Conservation (phyloP, 2,113 vertebrate genomes). For the Halichoeres trimaculatus region DNA sequence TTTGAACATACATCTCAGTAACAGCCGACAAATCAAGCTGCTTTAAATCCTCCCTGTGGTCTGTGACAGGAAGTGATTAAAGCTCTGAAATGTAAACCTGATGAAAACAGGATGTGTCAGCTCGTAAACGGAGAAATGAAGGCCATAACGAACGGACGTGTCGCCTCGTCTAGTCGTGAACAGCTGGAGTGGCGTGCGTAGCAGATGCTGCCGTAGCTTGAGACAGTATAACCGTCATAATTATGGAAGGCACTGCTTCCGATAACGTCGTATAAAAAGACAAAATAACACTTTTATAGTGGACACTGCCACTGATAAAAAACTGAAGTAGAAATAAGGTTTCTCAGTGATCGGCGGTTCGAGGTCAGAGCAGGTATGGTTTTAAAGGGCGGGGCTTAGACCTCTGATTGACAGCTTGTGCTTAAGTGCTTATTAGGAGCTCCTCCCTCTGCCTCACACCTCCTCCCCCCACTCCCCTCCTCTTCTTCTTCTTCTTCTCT, state of each 20-base stretch:
- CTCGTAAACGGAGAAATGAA: background rate
- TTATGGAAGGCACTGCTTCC: conserved; percentile 99
- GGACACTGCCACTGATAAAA: conserved; percentile 73
- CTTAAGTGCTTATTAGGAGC: conserved; percentile 47
- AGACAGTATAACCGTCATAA: conserved; percentile 99
- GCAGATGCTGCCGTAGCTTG: conserved; percentile 98
- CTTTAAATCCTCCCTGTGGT: too few relatives aligned
- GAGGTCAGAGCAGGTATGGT: background rate
- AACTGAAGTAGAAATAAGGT: conserved; percentile 50
- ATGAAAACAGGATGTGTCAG: too few relatives aligned
- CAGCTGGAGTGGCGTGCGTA: conserved; percentile 76
- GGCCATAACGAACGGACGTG: background rate
- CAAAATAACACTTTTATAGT: conserved; percentile 68
- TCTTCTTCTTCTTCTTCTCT: conserved; percentile 14
- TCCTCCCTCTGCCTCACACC: background rate
- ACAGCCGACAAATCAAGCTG: too few relatives aligned
- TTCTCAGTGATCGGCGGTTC: too few relatives aligned
- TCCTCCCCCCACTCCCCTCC: background rate
- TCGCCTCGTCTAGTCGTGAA: conserved; percentile 34
- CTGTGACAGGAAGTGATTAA: too few relatives aligned
- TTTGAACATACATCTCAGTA: too few relatives aligned
- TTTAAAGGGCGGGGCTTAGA: conserved; percentile 5
- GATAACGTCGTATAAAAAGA: conserved; percentile 93
- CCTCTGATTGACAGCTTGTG: conserved; percentile 43
- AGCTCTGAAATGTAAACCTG: too few relatives aligned